These are phyloP conservation scores for Patella caerulea DNA, from an alignment of 2,888 invertebrate genomes.

Conservation along the genomic window DNA sequence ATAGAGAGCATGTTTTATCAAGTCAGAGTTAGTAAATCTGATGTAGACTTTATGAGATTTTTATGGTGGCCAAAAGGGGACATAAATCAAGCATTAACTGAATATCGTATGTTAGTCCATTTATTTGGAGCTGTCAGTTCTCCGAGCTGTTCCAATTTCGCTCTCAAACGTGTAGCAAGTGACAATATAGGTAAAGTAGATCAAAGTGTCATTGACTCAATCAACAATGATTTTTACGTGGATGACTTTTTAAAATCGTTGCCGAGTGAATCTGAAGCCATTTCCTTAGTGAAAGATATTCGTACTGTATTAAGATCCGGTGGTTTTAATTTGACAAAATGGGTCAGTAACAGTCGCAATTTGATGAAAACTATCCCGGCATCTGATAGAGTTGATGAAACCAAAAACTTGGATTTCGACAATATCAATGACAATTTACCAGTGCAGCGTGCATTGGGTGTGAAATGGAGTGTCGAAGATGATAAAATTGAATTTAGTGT, in stretches of 20 bases:
- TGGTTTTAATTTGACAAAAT: constrained; percentile 38
- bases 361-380: constrained; percentile 36
- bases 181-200: background rate
- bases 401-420: constrained; percentile 17
- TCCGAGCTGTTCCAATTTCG: constrained; percentile 24
- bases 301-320: constrained; percentile 15
- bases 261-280: constrained; percentile 10
- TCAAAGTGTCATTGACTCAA: constrained; percentile 11
- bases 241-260: constrained; percentile 29
- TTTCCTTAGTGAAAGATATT: background rate
- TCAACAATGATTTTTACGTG: constrained; percentile 26
- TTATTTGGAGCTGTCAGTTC: constrained; percentile 19
- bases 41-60: constrained; percentile 28
- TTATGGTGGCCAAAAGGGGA: constrained; percentile 23
- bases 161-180: constrained; percentile 11
- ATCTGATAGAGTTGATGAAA: constrained; percentile 28
- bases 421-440: constrained; percentile 29
- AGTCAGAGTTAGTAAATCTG: constrained; percentile 22
- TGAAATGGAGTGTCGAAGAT: constrained; percentile 26
- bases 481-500: constrained; percentile 16
- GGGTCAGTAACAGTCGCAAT: constrained; percentile 32
- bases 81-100: background rate
- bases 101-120: constrained; percentile 24
- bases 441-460: constrained; percentile 30
- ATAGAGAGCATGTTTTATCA: constrained; percentile 38